These are phyloP conservation scores for Drosophila yooni DNA, from an alignment of 2,888 invertebrate genomes.

Conservation along the genomic window DNA sequence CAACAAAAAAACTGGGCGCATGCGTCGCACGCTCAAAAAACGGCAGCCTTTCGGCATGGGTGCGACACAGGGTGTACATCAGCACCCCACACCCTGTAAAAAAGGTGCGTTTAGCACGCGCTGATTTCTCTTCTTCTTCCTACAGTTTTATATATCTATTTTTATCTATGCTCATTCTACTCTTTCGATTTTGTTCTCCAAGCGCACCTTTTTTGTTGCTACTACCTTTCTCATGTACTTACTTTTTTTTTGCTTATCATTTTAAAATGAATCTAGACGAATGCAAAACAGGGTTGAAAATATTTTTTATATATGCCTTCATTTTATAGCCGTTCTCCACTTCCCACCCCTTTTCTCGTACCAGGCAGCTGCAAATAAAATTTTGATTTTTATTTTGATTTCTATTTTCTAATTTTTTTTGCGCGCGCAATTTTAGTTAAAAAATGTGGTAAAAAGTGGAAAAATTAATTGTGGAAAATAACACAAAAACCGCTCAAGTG, in stretches of 20 bases:
- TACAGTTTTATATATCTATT: conserved; percentile 11
- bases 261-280: conserved; percentile 25
- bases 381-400: conserved; percentile 11
- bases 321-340: conserved; percentile 46
- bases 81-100: conserved; percentile 29
- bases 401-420: conserved; percentile 25
- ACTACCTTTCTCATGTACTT: conserved; percentile 43
- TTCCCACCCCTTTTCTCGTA: conserved; percentile 68
- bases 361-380: conserved; percentile 63
- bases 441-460: conserved; percentile 51
- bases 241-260: conserved; percentile 65
- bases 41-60: conserved; percentile 40
- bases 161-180: conserved; percentile 19
- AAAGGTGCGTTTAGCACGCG: conserved; percentile 73
- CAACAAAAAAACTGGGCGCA: conserved; percentile 43
- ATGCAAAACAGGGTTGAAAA: conserved; percentile 78
- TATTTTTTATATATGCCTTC: conserved; percentile 29
- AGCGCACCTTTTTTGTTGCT: conserved; percentile 38
- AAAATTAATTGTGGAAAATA: conserved; percentile 50
- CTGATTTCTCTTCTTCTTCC: conserved; percentile 22
- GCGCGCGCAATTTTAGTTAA: conserved; percentile 65
- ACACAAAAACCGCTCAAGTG: conserved; percentile 71
- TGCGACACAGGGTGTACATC: conserved; percentile 8
- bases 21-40: conserved; percentile 72
- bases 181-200: conserved; percentile 3